These are phyloP conservation scores for Rhabdomys pumilio DNA, from an alignment of 2,797 vertebrate species.

Conservation along the genomic window DNA sequence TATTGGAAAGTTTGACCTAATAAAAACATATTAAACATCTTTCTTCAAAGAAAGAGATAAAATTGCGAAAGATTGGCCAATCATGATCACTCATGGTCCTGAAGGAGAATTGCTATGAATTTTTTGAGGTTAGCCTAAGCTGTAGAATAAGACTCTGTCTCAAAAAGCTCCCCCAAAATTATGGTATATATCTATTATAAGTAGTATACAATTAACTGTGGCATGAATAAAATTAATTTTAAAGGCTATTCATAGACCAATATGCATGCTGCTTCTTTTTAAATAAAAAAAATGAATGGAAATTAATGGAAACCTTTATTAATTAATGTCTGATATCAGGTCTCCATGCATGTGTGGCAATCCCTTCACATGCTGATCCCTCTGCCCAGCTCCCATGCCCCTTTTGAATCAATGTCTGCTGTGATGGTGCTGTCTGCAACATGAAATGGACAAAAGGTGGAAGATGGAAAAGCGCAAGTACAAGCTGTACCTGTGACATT, in stretches of 20 bases:
- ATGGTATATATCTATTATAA: not conserved
- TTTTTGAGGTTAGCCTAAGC: not conserved
- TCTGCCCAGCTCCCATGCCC: no score
- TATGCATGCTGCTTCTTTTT: not conserved
- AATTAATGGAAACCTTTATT: not conserved
- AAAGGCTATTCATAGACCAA: not conserved
- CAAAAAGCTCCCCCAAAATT: not conserved
- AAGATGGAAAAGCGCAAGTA: not conserved
- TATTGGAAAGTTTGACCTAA: not conserved
- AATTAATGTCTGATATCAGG: not conserved
- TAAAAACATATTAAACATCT: conserved; percentile 13
- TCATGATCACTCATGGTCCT: not conserved
- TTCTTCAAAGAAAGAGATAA: not conserved
- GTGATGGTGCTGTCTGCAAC: not conserved
- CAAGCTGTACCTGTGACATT: not conserved
- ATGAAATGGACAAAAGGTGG: not conserved
- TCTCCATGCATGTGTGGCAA: not conserved
- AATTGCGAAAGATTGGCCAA: not conserved
- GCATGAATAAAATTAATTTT: conserved; percentile 13
- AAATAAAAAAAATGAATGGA: not conserved
- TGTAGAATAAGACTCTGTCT: not conserved
- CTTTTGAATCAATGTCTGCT: conserved; percentile 15
- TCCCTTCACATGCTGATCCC: not conserved
- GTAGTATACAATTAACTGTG: not conserved
- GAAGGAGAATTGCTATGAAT: not conserved